A percentile compares a stretch with the other conserved stretches of the same genome.
phyloP scores from a whole-genome alignment of 2,797 vertebrate species.

The Cyclopterus lumpus region DNA sequence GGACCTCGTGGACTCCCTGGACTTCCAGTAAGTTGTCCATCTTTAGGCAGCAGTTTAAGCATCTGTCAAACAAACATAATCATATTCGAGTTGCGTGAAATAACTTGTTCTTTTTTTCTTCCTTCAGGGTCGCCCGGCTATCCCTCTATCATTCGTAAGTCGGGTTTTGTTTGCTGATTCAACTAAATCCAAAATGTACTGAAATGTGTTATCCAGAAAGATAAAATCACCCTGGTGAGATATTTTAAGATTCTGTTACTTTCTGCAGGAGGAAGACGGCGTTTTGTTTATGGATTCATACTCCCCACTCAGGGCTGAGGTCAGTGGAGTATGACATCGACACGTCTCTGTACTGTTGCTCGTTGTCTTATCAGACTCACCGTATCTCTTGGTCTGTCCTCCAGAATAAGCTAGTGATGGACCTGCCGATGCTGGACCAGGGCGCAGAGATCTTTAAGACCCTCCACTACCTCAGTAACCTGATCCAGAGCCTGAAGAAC shows the following conservation, averaged over 20 bases:
- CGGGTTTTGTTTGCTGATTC: constrained; percentile 38
- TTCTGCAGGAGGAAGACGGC: constrained; percentile 87
- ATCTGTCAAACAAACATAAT: constrained; percentile 14
- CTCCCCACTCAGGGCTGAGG: constrained; percentile 86
- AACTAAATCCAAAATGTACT: constrained; percentile 12
- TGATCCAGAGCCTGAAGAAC: constrained; percentile 98
- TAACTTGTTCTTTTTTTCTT: constrained; percentile 27
- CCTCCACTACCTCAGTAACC: constrained; percentile 98
- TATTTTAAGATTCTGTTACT: constrained; percentile 15
- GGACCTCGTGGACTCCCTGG: constrained; percentile 93
- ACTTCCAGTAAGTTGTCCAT: constrained; percentile 86
- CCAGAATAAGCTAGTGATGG: constrained; percentile 87
- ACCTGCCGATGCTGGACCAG: constrained; percentile 91
- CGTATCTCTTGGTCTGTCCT: not conserved
- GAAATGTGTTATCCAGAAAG: not conserved
- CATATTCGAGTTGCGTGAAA: constrained; percentile 6
- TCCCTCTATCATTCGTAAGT: constrained; percentile 90
- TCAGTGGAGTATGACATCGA: constrained; percentile 55
- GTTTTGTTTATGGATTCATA: constrained; percentile 84
- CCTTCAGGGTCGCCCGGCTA: constrained; percentile 86
- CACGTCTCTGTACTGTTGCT: not conserved
- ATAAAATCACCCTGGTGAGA: not conserved
- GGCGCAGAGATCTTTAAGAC: constrained; percentile 97
- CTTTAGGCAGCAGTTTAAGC: constrained; percentile 4
- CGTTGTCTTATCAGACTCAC: not conserved